These are phyloP conservation scores for Diprion similis DNA, from an alignment of 1,140 invertebrate species.

Conservation along the genomic window DNA sequence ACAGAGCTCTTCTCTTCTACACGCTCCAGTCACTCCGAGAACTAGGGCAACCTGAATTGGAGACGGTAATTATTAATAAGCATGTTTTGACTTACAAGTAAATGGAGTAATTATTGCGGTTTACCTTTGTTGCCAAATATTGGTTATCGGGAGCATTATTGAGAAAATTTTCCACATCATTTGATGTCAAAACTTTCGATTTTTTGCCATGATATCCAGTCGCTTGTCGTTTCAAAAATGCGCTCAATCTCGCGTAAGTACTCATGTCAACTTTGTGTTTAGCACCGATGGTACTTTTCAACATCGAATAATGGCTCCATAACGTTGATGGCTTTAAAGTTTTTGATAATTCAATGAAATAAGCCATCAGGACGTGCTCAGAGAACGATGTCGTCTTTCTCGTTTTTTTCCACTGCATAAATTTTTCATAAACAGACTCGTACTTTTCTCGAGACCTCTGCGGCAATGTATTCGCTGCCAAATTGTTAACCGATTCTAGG, in stretches of 20 bases:
- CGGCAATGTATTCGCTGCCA: constrained; percentile 20
- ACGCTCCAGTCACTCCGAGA: constrained; percentile 19
- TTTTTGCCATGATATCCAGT: constrained; percentile 18
- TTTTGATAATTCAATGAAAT: constrained; percentile 37
- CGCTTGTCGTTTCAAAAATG: constrained; percentile 16
- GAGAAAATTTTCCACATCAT: constrained; percentile 23
- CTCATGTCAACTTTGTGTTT: constrained; percentile 31
- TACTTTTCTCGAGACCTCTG: constrained; percentile 25
- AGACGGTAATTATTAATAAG: neutral
- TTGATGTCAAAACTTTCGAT: constrained; percentile 22
- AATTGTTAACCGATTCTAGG: neutral
- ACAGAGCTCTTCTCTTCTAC: constrained; percentile 8
- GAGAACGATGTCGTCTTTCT: constrained; percentile 33
- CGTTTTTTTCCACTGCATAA: constrained; percentile 20
- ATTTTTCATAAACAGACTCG: constrained; percentile 17
- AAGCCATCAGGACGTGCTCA: constrained; percentile 37
- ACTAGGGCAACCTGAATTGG: constrained; percentile 17
- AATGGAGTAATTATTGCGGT: neutral
- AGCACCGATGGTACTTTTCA: constrained; percentile 28
- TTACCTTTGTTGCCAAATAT: constrained; percentile 21
- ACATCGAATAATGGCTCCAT: constrained; percentile 38
- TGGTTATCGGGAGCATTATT: constrained; percentile 15
- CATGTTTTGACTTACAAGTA: constrained; percentile 3
- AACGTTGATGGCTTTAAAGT: constrained; percentile 35
- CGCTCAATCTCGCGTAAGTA: constrained; percentile 17